Conservation (phyloP, 2,888 invertebrate genomes). For the Cheilosia vulpina region DNA sequence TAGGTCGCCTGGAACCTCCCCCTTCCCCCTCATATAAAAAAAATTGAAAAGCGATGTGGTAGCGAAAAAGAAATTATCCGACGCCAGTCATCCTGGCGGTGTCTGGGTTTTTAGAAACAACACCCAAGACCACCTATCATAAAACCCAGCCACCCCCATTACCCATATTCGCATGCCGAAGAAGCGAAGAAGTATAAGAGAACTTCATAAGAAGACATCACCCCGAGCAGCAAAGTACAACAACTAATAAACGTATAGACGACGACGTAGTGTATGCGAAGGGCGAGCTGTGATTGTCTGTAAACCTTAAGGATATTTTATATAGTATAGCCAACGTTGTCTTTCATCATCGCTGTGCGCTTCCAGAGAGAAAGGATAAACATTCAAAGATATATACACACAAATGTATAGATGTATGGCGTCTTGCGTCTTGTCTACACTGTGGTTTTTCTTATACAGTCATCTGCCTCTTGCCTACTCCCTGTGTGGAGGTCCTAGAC, state of each 20-base stretch:
- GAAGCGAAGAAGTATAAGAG: conserved; percentile 1
- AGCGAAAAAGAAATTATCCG: conserved; percentile 63
- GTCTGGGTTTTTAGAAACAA: conserved; percentile 40
- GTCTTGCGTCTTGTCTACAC: conserved; percentile 34
- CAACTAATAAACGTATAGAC: neutral
- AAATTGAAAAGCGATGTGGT: conserved; percentile 68
- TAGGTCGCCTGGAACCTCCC: conserved; percentile 28
- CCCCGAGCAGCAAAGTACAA: conserved; percentile 16
- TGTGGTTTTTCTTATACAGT: conserved; percentile 11
- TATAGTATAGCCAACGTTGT: conserved; percentile 22
- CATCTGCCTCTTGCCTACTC: neutral
- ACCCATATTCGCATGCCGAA: conserved; percentile 16
- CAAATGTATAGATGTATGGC: conserved; percentile 6
- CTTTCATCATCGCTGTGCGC: neutral
- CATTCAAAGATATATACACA: neutral
- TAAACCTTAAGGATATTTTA: conserved; percentile 54
- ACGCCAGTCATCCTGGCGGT: conserved; percentile 74
- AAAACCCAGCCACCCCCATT: neutral
- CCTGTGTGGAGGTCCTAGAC: neutral
- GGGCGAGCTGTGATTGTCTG: conserved; percentile 60
- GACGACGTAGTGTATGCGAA: conserved; percentile 3
- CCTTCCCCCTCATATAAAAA: conserved; percentile 16
- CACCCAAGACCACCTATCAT: conserved; percentile 8
- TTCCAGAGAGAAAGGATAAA: conserved; percentile 17
- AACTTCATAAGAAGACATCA: conserved; percentile 34